Evolutionary conservation across 2,797 vertebrate species (phyloP).

Genomic region (Poecilia gillii): DNA sequence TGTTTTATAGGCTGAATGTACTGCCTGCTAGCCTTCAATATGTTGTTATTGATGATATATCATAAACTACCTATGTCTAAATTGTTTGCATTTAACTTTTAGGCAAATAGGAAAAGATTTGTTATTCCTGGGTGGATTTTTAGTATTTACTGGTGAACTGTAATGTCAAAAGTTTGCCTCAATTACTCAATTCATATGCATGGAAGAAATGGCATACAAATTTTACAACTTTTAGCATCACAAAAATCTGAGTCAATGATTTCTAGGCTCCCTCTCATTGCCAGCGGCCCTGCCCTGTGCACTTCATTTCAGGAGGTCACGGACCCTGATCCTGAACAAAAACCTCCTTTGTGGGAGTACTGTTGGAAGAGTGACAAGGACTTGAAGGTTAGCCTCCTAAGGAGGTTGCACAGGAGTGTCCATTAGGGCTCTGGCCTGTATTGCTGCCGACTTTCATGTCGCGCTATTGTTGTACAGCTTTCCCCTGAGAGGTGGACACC

Average conservation of each 20-base stretch:
- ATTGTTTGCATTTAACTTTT: not conserved
- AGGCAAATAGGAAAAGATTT: not conserved
- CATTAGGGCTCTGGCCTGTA: conserved; percentile 68
- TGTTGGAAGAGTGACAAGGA: conserved; percentile 67
- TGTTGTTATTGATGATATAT: not conserved
- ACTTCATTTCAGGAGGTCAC: conserved; percentile 62
- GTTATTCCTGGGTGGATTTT: not conserved
- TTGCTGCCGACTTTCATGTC: conserved; percentile 69
- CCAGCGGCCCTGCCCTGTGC: conserved; percentile 34
- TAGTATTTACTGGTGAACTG: not conserved
- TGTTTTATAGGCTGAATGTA: not conserved
- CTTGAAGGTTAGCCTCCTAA: conserved; percentile 68
- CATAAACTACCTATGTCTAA: not conserved
- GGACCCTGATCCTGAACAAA: conserved; percentile 67
- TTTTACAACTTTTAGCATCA: conserved; percentile 8
- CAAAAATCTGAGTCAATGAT: conserved; percentile 19
- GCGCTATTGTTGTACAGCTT: conserved; percentile 67
- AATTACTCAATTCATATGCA: not conserved
- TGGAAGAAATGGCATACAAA: not conserved
- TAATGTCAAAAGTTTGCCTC: not conserved
- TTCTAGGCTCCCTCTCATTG: conserved; percentile 21
- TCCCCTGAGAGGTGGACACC: conserved; percentile 69
- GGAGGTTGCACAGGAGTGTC: conserved; percentile 60
- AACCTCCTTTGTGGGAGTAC: conserved; percentile 67
- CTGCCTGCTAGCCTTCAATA: not conserved